Evolutionary conservation across 2,797 vertebrate genomes (phyloP).

Genomic region (Phrynocephalus forsythii): DNA sequence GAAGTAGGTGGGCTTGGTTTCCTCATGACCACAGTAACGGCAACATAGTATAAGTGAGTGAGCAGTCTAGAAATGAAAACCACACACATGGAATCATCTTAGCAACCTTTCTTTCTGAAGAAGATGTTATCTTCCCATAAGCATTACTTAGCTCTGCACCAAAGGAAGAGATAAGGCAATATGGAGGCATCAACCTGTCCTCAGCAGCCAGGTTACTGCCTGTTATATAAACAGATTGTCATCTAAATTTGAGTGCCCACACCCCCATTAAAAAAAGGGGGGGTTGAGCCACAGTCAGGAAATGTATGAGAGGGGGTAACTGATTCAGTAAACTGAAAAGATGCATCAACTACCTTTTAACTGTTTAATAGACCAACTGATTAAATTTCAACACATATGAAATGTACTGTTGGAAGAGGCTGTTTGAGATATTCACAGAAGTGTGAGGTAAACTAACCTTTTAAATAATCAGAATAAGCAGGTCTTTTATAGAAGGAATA

Average conservation of each 20-base stretch:
- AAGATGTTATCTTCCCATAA: constrained; percentile 62
- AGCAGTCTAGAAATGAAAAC: constrained; percentile 69
- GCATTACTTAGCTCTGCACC: constrained; percentile 56
- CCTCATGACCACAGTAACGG: constrained; percentile 87
- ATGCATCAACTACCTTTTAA: constrained; percentile 17
- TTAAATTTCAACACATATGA: not conserved
- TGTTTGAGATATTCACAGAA: not conserved
- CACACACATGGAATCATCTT: not conserved
- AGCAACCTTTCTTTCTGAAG: constrained; percentile 28
- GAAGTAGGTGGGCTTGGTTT: constrained; percentile 76
- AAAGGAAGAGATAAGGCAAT: constrained; percentile 62
- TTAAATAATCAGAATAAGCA: not conserved
- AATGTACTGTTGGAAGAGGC: too few species aligned
- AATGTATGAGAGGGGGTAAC: constrained; percentile 19
- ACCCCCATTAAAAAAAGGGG: not conserved
- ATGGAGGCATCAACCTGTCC: constrained; percentile 35
- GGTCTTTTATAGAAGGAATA: not conserved
- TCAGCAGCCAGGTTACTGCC: constrained; percentile 38
- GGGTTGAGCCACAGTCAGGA: not conserved
- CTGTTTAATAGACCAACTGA: not conserved
- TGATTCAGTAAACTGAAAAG: constrained; percentile 9
- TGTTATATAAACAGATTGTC: fast-evolving
- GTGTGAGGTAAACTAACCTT: not conserved
- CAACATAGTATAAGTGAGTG: constrained; percentile 76
- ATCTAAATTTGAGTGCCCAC: not conserved